Evolutionary conservation across 2,888 invertebrate species (phyloP), one percentile per base, ranked within the genome.

Genomic region (Invenusta paracnida): DNA sequence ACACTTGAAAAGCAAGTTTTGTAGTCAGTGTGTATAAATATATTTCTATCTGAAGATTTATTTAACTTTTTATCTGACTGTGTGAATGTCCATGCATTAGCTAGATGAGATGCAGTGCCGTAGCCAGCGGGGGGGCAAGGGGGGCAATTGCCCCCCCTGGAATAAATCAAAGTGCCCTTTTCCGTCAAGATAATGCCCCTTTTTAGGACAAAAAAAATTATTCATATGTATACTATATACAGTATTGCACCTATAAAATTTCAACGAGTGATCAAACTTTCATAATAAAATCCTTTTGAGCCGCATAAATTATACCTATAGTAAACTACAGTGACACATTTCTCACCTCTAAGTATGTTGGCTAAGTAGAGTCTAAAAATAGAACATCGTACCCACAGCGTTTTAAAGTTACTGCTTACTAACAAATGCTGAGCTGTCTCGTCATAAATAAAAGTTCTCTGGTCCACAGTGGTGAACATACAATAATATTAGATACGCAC

Each of bases 151-250:
- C 27, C 73, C 73, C 73, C 73, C 27, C 27, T 73, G 73, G 73
- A 73, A 73, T 23, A 73, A 73, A 23, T 23, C 17, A 73, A 73
- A 73, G 27, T 73, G 73, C 73, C 73, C 27, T 48, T 48, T 48
- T 48, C 48, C 48, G 48, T 73, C 17, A 73, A 73, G 73, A 73
- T 23, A 73, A 25, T 73, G 73, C 27, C 73, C 73, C 27, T 73
- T 73, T 73, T 73, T 73, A 73, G 73, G 73, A 73, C 73, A 73
- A 73, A 73, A 73, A 73, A 23, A 73, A 73, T 73, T 23, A 73
- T 73, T 73, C 27, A 23, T 73, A 73, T 25, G 73, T 73, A 73
- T 48, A 48, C 17, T 48, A 48, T 25, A 73, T 73, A 73, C 27
- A 23, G 27, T 25, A 73, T 73, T 73, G 27, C 27, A 73, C 27